Evolutionary conservation across 2,113 vertebrate genomes (phyloP).

Genomic region (Rutilus rutilus): DNA sequence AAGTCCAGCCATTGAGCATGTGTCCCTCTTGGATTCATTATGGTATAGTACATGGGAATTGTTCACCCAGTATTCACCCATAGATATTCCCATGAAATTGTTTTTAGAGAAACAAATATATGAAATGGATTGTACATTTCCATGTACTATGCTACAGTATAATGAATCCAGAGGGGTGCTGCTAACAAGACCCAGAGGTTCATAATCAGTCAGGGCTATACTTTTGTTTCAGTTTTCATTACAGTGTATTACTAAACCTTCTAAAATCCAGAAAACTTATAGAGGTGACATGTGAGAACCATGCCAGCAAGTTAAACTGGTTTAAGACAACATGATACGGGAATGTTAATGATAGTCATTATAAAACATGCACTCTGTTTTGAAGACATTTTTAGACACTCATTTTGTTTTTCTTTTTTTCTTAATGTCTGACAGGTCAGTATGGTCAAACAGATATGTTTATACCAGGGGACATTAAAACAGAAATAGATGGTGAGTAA

Average conservation of each 20-base stretch:
- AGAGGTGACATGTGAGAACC: slow-evolving; percentile 47
- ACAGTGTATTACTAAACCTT: neutral
- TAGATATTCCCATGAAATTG: neutral
- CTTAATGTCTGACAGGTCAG: slow-evolving; percentile 74
- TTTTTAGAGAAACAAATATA: neutral
- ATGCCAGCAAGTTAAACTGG: slow-evolving; percentile 62
- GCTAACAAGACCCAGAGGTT: neutral
- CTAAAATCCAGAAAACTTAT: neutral
- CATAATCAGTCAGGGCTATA: neutral
- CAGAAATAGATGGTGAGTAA: slow-evolving; percentile 74
- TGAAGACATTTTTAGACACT: neutral
- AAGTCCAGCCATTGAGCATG: neutral
- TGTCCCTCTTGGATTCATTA: neutral
- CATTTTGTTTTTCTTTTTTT: slow-evolving; percentile 8
- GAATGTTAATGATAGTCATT: slow-evolving; percentile 6
- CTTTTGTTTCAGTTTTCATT: neutral
- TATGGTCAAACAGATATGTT: slow-evolving; percentile 79
- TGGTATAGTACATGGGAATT: neutral
- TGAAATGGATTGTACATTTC: neutral
- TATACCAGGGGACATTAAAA: slow-evolving; percentile 82
- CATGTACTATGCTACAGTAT: neutral
- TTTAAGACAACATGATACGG: neutral
- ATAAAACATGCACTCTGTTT: slow-evolving; percentile 4
- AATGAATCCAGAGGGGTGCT: neutral
- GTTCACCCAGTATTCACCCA: neutral